phyloP scores from a whole-genome alignment of 2,113 vertebrate genomes.

The Etheostoma spectabile region DNA sequence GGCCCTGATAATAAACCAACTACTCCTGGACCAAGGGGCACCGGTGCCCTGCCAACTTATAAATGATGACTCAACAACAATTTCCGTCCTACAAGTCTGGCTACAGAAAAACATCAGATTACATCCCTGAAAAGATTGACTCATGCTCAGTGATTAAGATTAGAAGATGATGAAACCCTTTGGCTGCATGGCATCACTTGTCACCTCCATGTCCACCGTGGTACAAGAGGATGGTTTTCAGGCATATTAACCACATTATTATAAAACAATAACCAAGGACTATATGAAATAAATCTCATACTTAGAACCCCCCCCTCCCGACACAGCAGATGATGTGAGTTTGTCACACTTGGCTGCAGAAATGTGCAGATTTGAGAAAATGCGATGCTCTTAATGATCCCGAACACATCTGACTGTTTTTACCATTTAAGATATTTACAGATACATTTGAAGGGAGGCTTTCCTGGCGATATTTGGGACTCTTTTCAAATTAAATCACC shows the following conservation, averaged over 20 bases:
- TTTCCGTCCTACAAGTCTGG: slow-evolving; percentile 9
- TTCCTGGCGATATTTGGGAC: neutral
- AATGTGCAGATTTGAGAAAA: neutral
- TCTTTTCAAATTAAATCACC: neutral
- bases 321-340: neutral
- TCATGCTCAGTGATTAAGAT: neutral
- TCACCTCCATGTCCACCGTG: neutral
- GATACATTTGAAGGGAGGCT: neutral
- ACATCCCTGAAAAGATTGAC: slow-evolving; percentile 13
- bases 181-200: slow-evolving; percentile 1
- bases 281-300: neutral
- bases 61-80: slow-evolving; percentile 38
- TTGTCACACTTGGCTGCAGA: neutral
- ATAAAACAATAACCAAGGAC: neutral
- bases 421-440: neutral
- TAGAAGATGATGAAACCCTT: neutral
- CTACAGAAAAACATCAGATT: slow-evolving; percentile 20
- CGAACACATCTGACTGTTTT: neutral
- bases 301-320: neutral
- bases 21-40: slow-evolving; percentile 35
- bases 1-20: slow-evolving; percentile 61
- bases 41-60: slow-evolving; percentile 25
- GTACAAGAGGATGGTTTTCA: neutral
- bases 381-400: neutral
- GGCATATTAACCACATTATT: neutral